phyloP scores from a whole-genome alignment of 2,113 vertebrate species.

The Lethenteron reissneri region DNA sequence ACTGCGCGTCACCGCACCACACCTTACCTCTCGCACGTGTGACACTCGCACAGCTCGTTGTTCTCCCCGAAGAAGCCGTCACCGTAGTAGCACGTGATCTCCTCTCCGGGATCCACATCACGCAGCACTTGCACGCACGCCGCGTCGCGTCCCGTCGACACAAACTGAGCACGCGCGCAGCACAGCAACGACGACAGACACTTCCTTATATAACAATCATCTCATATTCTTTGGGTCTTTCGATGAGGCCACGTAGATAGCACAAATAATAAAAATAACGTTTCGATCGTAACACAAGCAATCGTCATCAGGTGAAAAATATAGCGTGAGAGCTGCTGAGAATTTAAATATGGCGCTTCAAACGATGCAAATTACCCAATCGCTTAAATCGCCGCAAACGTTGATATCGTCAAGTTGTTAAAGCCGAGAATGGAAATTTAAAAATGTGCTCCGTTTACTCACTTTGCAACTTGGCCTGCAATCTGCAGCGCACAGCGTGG shows the following conservation, averaged over 20 bases:
- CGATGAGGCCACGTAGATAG: not conserved
- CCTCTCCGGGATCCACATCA: constrained; percentile 57
- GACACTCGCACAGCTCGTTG: constrained; percentile 73
- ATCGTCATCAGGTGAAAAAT: not conserved
- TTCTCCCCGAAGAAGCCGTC: constrained; percentile 74
- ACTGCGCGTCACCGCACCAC: not conserved
- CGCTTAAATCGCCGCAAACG: too few species aligned
- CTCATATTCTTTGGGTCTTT: not conserved
- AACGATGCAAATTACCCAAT: too few species aligned
- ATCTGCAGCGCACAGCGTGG: constrained; percentile 23
- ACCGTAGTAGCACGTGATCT: constrained; percentile 76
- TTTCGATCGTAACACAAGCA: not conserved
- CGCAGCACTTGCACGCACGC: constrained; percentile 63
- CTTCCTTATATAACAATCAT: not conserved
- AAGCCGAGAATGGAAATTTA: too few species aligned
- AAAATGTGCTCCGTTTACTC: constrained; percentile 12
- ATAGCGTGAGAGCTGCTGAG: not conserved
- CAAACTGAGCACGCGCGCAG: constrained; percentile 22
- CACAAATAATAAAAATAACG: constrained; percentile 12
- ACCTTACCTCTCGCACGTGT: constrained; percentile 62
- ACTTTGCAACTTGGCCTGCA: constrained; percentile 83
- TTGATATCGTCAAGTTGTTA: too few species aligned
- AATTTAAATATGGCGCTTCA: too few species aligned
- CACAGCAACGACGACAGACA: not conserved
- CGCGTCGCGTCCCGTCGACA: constrained; percentile 47